Evolutionary conservation across 2,113 vertebrate species (phyloP).

Genomic region (Chionis minor): DNA sequence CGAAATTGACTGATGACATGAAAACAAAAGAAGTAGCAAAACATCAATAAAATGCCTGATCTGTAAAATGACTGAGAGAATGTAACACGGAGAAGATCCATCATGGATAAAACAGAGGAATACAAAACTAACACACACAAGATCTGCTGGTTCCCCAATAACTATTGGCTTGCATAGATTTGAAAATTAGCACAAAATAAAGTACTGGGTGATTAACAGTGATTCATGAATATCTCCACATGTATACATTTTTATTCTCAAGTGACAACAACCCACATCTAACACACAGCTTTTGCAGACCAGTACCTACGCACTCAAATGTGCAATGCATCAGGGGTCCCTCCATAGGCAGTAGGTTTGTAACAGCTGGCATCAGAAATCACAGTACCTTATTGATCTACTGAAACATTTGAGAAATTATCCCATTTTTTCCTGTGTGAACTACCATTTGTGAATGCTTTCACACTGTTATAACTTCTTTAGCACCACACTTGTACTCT

Average conservation of each 20-base stretch:
- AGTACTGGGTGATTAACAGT: not conserved
- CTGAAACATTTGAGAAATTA: not conserved
- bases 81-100: not conserved
- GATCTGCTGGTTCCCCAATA: not conserved
- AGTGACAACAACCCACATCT: not conserved
- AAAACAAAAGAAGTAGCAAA: not conserved
- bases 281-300: not conserved
- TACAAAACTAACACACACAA: not conserved
- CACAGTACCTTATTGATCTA: not conserved
- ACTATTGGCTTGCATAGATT: too few species aligned
- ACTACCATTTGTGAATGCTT: not conserved
- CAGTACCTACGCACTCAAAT: not conserved
- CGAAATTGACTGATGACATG: not conserved
- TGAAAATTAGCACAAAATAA: not conserved
- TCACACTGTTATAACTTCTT: not conserved
- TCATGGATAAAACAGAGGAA: not conserved
- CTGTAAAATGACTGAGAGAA: not conserved
- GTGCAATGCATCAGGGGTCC: not conserved
- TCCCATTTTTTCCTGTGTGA: not conserved
- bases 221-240: not conserved
- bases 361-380: not conserved
- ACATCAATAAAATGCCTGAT: not conserved
- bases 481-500: accelerated
- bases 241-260: not conserved
- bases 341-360: not conserved